Conservation (phyloP, 2,113 vertebrate species). For the Spizaetus ornatus region DNA sequence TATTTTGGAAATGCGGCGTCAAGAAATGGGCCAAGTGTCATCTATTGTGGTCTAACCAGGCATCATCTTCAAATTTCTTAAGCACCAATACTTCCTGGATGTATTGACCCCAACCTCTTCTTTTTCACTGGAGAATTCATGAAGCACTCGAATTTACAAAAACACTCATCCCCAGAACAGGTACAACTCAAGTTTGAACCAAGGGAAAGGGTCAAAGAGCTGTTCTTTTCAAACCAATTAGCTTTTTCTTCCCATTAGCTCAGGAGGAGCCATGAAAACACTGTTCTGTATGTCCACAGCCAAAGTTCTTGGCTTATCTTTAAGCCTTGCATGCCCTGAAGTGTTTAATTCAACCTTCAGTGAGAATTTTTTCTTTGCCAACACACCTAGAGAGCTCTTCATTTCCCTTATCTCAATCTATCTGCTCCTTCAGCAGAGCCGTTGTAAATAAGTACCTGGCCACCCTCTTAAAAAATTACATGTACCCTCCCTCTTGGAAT, state of each 20-base stretch:
- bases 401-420: constrained; percentile 41
- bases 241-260: neutral
- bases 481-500: neutral
- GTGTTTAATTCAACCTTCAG: constrained; percentile 44
- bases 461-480: constrained; percentile 38
- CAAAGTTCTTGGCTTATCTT: constrained; percentile 53
- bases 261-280: constrained; percentile 19
- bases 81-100: neutral
- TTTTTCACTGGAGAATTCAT: neutral
- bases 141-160: neutral
- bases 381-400: constrained; percentile 48
- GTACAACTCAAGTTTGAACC: neutral
- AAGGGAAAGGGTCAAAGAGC: neutral
- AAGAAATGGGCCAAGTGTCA: accelerated
- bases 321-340: constrained; percentile 34
- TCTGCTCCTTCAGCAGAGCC: constrained; percentile 49
- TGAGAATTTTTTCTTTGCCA: constrained; percentile 54
- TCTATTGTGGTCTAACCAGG: neutral
- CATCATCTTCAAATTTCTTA: neutral
- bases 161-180: neutral
- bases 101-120: neutral
- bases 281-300: neutral
- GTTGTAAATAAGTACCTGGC: constrained; percentile 35
- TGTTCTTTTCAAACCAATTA: neutral
- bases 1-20: neutral